These are phyloP conservation scores for Centropristis striata DNA, from an alignment of 2,113 vertebrate species.

Conservation along the genomic window DNA sequence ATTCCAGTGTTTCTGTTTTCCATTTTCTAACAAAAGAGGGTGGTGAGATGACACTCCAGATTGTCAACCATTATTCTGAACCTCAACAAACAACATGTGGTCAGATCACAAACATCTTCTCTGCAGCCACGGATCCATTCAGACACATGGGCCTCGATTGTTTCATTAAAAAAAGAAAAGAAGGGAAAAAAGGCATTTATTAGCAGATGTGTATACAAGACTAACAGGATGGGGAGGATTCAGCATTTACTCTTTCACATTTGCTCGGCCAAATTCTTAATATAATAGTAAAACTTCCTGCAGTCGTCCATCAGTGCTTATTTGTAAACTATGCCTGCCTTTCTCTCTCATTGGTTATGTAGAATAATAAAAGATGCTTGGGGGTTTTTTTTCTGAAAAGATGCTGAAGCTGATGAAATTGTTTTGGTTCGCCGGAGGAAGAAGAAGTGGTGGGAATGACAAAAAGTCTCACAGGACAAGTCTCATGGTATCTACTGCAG, in stretches of 20 bases:
- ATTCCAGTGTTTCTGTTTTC: conserved; percentile 87
- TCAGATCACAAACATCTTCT: conserved; percentile 49
- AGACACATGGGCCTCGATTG: conserved; percentile 19
- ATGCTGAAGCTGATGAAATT: not conserved
- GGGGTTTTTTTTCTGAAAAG: conserved; percentile 9
- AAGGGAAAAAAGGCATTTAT: conserved; percentile 39
- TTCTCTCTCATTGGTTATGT: not conserved
- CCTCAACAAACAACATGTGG: conserved; percentile 42
- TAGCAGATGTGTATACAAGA: conserved; percentile 44
- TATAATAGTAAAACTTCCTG: conserved; percentile 17
- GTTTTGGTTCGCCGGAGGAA: conserved; percentile 22
- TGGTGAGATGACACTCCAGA: conserved; percentile 70
- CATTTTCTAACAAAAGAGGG: conserved; percentile 82
- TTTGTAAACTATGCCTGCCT: conserved; percentile 14
- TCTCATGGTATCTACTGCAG: conserved; percentile 31
- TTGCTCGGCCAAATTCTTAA: conserved; percentile 22
- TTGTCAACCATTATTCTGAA: conserved; percentile 73
- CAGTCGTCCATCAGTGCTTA: conserved; percentile 36
- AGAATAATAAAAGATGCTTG: not conserved
- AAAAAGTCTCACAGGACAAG: conserved; percentile 26
- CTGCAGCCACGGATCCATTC: conserved; percentile 26
- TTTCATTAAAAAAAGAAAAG: not conserved
- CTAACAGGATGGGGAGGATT: conserved; percentile 9
- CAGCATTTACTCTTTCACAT: conserved; percentile 35
- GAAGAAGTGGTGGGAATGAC: conserved; percentile 9